Conservation (phyloP, 1,140 invertebrate species). For the Sesamia nonagrioides region DNA sequence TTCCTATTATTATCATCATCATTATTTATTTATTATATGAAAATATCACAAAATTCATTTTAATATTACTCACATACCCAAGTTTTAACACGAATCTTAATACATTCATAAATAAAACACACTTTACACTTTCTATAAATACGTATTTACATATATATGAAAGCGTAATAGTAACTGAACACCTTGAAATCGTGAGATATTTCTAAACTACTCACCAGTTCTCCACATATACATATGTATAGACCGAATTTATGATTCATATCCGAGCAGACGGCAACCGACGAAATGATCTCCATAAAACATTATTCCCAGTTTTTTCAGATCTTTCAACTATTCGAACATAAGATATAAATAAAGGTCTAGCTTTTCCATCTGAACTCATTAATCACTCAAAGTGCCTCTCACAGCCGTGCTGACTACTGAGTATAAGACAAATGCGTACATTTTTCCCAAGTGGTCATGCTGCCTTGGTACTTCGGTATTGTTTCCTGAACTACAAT, state of each 20-base stretch:
- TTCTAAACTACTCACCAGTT: too few species aligned
- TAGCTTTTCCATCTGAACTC: constrained; percentile 41
- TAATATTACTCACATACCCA: too few species aligned
- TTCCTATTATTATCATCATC: too few species aligned
- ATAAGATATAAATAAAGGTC: constrained; percentile 40
- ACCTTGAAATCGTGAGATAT: too few species aligned
- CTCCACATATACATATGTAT: not conserved
- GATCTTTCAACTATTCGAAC: constrained; percentile 38
- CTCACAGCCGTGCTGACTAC: constrained; percentile 22
- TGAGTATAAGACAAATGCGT: constrained; percentile 45
- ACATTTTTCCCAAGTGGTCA: constrained; percentile 46
- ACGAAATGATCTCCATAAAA: constrained; percentile 38
- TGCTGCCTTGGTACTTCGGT: constrained; percentile 28
- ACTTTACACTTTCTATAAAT: too few species aligned
- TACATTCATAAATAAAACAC: too few species aligned
- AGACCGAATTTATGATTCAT: not conserved
- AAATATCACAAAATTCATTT: too few species aligned
- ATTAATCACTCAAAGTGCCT: constrained; percentile 43
- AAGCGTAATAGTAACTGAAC: too few species aligned
- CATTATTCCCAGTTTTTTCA: constrained; percentile 6
- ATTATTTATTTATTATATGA: too few species aligned
- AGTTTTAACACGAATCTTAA: too few species aligned
- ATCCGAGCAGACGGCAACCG: not conserved
- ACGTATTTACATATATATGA: too few species aligned
- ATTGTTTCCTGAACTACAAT: constrained; percentile 37